phyloP scores from a whole-genome alignment of 1,140 invertebrate genomes.

The Aphaenogaster rudis region DNA sequence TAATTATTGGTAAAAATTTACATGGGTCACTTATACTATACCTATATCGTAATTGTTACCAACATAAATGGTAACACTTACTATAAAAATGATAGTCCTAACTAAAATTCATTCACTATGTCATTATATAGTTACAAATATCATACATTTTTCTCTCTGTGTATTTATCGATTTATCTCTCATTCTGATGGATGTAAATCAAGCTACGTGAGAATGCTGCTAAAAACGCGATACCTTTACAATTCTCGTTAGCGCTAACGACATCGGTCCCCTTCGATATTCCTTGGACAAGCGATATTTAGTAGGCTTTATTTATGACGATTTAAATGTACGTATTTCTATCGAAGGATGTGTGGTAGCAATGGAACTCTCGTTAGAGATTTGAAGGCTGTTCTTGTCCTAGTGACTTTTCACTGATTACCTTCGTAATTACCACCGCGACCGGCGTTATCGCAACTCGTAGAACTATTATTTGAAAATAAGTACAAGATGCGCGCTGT shows the following conservation, averaged over 20 bases:
- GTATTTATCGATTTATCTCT: background rate
- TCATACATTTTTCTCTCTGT: too few relatives aligned
- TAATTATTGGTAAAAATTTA: too few relatives aligned
- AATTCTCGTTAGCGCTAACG: conserved; percentile 6
- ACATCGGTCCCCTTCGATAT: conserved; percentile 1
- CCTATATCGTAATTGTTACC: too few relatives aligned
- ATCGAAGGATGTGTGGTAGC: conserved; percentile 14
- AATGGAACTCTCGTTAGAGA: conserved; percentile 47
- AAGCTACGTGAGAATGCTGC: background rate
- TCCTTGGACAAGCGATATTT: conserved; percentile 9
- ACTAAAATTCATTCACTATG: too few relatives aligned
- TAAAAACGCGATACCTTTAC: background rate
- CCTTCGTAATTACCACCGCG: conserved; percentile 32
- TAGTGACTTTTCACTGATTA: conserved; percentile 52
- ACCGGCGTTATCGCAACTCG: conserved; percentile 35
- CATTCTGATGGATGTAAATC: background rate
- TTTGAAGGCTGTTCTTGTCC: conserved; percentile 43
- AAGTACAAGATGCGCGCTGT: conserved; percentile 8
- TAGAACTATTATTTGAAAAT: conserved; percentile 48
- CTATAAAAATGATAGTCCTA: too few relatives aligned
- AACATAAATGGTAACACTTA: too few relatives aligned
- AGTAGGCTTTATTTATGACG: background rate
- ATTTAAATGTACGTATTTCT: background rate
- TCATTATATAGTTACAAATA: too few relatives aligned
- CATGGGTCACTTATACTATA: too few relatives aligned